Evolutionary conservation across 1,140 invertebrate species (phyloP).

Genomic region (Ylistrum balloti): DNA sequence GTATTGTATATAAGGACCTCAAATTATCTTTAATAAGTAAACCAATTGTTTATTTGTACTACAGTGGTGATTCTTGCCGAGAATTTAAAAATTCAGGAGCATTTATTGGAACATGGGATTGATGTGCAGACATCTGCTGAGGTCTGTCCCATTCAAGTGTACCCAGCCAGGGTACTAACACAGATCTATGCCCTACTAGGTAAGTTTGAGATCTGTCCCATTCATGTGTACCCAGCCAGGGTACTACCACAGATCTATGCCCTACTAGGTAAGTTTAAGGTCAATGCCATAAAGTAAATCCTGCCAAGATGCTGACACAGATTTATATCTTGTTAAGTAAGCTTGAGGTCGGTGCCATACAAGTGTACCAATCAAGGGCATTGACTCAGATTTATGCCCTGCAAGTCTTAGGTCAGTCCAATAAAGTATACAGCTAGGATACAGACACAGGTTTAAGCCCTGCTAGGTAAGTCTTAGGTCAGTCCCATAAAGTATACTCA

Average conservation of each 20-base stretch:
- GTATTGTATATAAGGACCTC: no score
- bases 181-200: conserved; percentile 97
- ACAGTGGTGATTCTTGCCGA: conserved; percentile 97
- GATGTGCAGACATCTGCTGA: conserved; percentile 96
- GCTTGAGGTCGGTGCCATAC: conserved; percentile 14
- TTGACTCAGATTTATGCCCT: no score
- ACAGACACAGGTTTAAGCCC: conserved; percentile 96
- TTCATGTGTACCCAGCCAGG: conserved; percentile 96
- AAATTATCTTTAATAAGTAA: no score
- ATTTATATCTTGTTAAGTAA: conserved; percentile 96
- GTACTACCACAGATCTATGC: conserved; percentile 97
- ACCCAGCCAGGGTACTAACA: conserved; percentile 96
- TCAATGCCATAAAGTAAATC: conserved; percentile 93
- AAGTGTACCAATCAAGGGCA: no score
- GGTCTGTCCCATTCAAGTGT: conserved; percentile 96
- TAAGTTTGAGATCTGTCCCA: conserved; percentile 78
- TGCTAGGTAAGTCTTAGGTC: conserved; percentile 94
- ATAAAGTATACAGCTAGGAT: conserved; percentile 97
- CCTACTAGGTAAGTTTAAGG: conserved; percentile 89
- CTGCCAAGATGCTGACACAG: conserved; percentile 97
- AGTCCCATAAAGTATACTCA: conserved; percentile 97
- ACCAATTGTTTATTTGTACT: conserved; percentile 57
- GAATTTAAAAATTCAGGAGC: conserved; percentile 93
- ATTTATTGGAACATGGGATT: conserved; percentile 94
- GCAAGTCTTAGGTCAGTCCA: conserved; percentile 83